Evolutionary conservation across 2,113 vertebrate genomes (phyloP), one percentile per base, ranked within the genome.

Genomic region (Ammodytes dubius): DNA sequence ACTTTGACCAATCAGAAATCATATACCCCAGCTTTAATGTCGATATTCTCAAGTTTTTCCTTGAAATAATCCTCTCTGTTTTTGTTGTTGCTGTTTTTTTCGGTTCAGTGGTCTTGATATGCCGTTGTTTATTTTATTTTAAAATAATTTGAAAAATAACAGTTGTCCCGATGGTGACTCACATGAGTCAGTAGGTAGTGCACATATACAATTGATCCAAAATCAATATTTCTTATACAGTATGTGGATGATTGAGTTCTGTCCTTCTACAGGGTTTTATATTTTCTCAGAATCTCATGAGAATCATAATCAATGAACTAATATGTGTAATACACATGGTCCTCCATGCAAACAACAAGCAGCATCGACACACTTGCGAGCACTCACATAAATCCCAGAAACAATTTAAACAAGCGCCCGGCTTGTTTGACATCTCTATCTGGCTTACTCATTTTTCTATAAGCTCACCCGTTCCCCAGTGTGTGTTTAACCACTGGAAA

Each of bases 401-500:
- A 54, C 68, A 80, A 78, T 78, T 73, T 47, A 88, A 83, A 70
- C 65, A 64, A 75, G 69, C 11, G 42, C 72, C 54, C 70, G 27
- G 87, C 64, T 77, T 81, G 68, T 72, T 82, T 79, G 74, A 90
- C 69, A 47, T 77, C 54, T 74, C 76, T 77, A 58, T 87, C 84
- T 88, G 75, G 45, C 49, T 50, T 47, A 35, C 14, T 70, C 27
- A 49, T 86, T 76, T 87, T 68, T 73, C 78, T 65, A 81, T 88
- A 70, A 88, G 40, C 60, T 79, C 59, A 47, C 58, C 37, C 47
- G 56, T 67, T 87, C 89, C 85, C 88, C 12, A 0, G 83, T 57
- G 86, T 63, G 69, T 64, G 47, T 92, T 92, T 88, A 88, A 86
- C 66, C 84, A 78, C 54, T 72, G 37, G 77, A 88, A 83, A 91